phyloP scores from a whole-genome alignment of 92 coral and sea anemone genomes.

The Galaxea fascicularis region DNA sequence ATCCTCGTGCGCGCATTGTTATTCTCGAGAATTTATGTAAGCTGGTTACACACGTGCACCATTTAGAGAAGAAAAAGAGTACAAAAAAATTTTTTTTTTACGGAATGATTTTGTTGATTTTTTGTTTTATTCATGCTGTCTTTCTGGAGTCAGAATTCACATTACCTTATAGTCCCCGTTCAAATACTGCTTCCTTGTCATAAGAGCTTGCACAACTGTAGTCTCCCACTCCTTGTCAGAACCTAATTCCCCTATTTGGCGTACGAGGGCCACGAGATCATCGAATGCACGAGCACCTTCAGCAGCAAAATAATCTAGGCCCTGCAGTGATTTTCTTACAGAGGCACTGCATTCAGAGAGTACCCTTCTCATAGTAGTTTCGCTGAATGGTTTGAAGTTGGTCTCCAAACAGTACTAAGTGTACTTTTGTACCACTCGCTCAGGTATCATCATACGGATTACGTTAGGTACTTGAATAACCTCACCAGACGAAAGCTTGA shows the following conservation, averaged over 20 bases:
- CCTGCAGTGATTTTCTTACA: too few species aligned
- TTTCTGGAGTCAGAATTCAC: background rate
- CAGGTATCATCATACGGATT: conserved; percentile 34
- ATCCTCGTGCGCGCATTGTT: too few species aligned
- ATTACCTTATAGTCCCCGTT: conserved; percentile 15
- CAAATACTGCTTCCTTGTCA: background rate
- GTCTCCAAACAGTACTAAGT: conserved; percentile 20
- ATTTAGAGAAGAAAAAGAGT: too few species aligned
- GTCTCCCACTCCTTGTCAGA: conserved; percentile 1
- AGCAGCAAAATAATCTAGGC: too few species aligned
- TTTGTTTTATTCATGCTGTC: background rate
- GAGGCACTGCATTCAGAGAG: too few species aligned
- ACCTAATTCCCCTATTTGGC: background rate
- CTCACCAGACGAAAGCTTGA: conserved; percentile 24
- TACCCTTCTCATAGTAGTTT: conserved; percentile 26
- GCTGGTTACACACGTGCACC: too few species aligned
- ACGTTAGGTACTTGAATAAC: conserved; percentile 54
- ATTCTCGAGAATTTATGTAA: too few species aligned
- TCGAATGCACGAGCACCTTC: too few species aligned
- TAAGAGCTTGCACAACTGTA: background rate
- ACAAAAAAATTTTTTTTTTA: background rate
- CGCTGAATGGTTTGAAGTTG: conserved; percentile 40
- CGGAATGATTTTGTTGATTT: background rate
- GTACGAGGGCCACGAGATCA: background rate
- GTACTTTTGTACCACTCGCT: too few species aligned